Evolutionary conservation across 2,888 invertebrate genomes (phyloP).

Genomic region (Blera fallax): DNA sequence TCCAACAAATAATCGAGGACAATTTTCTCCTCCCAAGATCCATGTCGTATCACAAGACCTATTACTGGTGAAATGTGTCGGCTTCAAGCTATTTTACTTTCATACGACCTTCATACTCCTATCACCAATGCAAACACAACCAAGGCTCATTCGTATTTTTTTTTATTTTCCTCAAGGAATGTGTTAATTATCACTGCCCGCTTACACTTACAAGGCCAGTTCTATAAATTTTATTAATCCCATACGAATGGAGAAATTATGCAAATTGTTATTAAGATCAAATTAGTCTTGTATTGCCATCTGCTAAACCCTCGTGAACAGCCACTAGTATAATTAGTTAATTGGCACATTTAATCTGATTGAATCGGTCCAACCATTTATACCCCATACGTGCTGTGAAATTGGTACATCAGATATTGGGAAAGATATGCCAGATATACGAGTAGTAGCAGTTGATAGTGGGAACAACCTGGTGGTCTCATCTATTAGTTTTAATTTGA

Average conservation of each 20-base stretch:
- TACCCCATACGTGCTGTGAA: slow-evolving; percentile 48
- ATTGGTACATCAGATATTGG: slow-evolving; percentile 64
- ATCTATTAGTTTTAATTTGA: slow-evolving; percentile 67
- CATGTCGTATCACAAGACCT: too few relatives aligned
- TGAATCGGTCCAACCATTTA: slow-evolving; percentile 30
- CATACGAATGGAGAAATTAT: slow-evolving; percentile 51
- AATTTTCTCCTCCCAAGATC: too few relatives aligned
- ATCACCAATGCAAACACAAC: not conserved
- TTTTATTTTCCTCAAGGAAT: not conserved
- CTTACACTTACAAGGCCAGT: slow-evolving; percentile 14
- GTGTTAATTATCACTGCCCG: slow-evolving; percentile 37
- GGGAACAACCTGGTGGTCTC: slow-evolving; percentile 67
- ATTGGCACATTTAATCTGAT: slow-evolving; percentile 63
- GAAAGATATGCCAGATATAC: slow-evolving; percentile 5
- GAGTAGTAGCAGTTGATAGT: slow-evolving; percentile 28
- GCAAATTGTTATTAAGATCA: slow-evolving; percentile 53
- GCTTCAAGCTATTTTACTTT: too few relatives aligned
- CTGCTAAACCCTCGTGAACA: slow-evolving; percentile 29
- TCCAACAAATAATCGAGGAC: too few relatives aligned
- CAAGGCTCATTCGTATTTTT: not conserved
- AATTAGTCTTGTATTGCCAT: slow-evolving; percentile 42
- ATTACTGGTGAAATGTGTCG: too few relatives aligned
- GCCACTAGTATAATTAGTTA: slow-evolving; percentile 49
- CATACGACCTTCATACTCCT: not conserved
- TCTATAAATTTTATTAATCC: slow-evolving; percentile 34